Evolutionary conservation across 2,113 vertebrate species (phyloP), one percentile per base, ranked within the genome.

Genomic region (Chaetops frenatus): DNA sequence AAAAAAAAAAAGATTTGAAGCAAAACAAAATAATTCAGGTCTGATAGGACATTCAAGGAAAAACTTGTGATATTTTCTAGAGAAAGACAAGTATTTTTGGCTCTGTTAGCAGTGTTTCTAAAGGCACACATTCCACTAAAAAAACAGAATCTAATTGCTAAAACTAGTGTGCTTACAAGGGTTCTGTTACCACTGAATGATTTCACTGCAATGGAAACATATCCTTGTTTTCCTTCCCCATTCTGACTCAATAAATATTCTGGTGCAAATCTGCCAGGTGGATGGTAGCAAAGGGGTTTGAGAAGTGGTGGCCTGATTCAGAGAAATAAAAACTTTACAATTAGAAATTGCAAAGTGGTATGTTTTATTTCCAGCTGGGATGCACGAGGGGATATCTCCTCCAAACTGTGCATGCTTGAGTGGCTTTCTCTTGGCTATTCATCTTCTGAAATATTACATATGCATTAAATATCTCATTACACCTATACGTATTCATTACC

Each of bases 11-110:
- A 61, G 13, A 25, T 80, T 94, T 86, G 77, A 90, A 95, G n/a
- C 14, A 87, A 93, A 94, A 89, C 74, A 93, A 87, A 72, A 69
- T 54, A 87, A 83, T 87, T 94, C 44, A 45, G 10, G 18, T 71
- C 61, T 92, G 88, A 85, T 95, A 83, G 85, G 65, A 82, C 60
- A 83, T 78, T 62, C 40, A 95, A 78, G 42, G 44, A 56, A 95
- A 95, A 91, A 16, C 12, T 78, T 56, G 6, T 31, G 25, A 31
- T 67, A 91, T 69, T 74, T 29, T 1, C 24, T 70, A 38, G 33
- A 57, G 33, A 88, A 88, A 57, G 33, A 22, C 4, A 74, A 62
- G 27, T 67, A 67, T 86, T 92, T 27, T 24, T 51, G 47, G 4
- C 20, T 91, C 18, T n/a, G 36, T 38, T 84, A 62, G 14, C 11